Evolutionary conservation across 2,113 vertebrate genomes (phyloP), one percentile per base, ranked within the genome.

Genomic region (Xiphorhynchus elegans): DNA sequence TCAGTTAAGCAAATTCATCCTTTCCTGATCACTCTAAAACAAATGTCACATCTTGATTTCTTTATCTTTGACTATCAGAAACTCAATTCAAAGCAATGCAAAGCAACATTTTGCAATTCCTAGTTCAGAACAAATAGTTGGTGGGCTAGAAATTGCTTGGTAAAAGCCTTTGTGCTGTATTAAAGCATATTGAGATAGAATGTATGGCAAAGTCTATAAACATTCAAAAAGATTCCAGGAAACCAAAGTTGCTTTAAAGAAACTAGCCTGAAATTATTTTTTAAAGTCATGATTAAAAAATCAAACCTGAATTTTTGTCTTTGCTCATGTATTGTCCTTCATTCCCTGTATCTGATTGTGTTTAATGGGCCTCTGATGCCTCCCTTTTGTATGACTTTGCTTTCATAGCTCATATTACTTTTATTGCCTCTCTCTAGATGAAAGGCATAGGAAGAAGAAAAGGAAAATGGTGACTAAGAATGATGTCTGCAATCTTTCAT

Each of bases 401-500:
- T 87, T 91, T 91, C 87, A 67, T 91, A 93, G 46, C 40, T 93
- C 42, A 28, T 74, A 70, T 87, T 82, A 39, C 33, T 91, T 74
- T 92, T 94, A 79, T 83, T 95, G 53, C 58, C 11, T 89, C 33
- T 78, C 29, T 83, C 35, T 49, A 84, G 70, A 94, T 85, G 91
- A 93, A 96, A 96, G 81, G 18, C 70, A 76, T 56, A 37, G 17
- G 62, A 66, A 89, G 63, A 92, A 85, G 49, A 69, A 84, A 95
- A 90, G 79, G 75, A 82, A 82, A 91, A 84, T 46, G 17, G 52
- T 77, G 72, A 64, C 84, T 53, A 62, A 84, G 80, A 84, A 55
- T 74, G 68, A 80, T 93, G 89, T 74, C 83, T 90, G 56, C 68
- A 78, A 17, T 94, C 77, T 96, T 82, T 77, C 37, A 73, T 9